A percentile compares a stretch with the other conserved stretches of the same genome.
Conservation (phyloP, 2,113 vertebrate genomes). For the Cheirogaleus medius region DNA sequence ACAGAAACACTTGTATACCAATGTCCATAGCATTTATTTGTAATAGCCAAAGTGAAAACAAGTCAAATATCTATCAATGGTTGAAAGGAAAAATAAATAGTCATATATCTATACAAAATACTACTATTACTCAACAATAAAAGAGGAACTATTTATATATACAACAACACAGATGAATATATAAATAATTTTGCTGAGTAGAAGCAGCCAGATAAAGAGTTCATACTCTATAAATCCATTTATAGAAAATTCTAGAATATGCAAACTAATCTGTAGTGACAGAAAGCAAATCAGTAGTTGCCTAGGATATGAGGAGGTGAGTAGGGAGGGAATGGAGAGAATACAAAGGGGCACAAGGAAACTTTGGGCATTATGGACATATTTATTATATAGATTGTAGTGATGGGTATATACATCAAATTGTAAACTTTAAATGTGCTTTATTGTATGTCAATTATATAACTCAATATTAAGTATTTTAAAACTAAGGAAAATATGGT, state of each 20-base stretch:
- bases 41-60: background rate
- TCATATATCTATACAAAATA: background rate
- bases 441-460: background rate
- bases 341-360: background rate
- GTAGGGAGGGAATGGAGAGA: background rate
- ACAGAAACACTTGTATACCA: background rate
- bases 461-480: background rate
- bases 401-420: background rate
- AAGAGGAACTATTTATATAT: background rate
- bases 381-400: background rate
- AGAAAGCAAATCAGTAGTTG: background rate
- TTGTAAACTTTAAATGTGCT: background rate
- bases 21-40: conserved; percentile 4
- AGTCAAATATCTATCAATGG: background rate
- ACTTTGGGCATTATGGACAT: background rate
- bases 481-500: background rate
- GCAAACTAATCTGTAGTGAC: background rate
- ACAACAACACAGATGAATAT: background rate
- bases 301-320: background rate
- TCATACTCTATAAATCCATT: background rate
- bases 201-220: background rate
- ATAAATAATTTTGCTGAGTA: background rate
- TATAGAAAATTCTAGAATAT: background rate
- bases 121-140: background rate
- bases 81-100: conserved; percentile 5